Percentiles rank a stretch among this genome's conserved stretches.
phyloP scores from a whole-genome alignment of 2,888 invertebrate genomes.

The Atherix ibis region DNA sequence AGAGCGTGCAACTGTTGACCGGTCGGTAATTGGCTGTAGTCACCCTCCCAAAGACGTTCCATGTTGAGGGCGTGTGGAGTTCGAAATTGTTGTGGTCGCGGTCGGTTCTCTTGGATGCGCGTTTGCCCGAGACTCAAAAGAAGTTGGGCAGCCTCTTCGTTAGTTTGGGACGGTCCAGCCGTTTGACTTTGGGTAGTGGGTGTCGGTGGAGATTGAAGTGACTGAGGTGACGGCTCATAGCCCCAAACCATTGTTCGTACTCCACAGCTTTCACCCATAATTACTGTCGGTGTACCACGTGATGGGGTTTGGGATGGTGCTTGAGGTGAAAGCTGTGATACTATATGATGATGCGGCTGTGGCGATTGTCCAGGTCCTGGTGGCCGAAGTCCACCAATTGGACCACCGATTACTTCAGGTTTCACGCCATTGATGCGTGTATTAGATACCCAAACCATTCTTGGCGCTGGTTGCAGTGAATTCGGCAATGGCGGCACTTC shows the following conservation, averaged over 20 bases:
- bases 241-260: constrained; percentile 59
- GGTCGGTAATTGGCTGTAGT: constrained; percentile 66
- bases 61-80: constrained; percentile 62
- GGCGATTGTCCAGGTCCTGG: constrained; percentile 23
- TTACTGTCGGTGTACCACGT: constrained; percentile 66
- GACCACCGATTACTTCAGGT: constrained; percentile 63
- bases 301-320: constrained; percentile 32
- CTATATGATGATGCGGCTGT: constrained; percentile 28
- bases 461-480: constrained; percentile 21
- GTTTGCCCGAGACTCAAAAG: constrained; percentile 60
- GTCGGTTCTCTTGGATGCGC: constrained; percentile 35
- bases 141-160: constrained; percentile 51
- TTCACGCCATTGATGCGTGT: constrained; percentile 63
- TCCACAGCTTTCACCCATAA: constrained; percentile 86
- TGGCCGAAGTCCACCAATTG: constrained; percentile 23
- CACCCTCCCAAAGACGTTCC: constrained; percentile 84
- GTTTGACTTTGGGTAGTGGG: constrained; percentile 29
- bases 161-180: constrained; percentile 35
- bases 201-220: constrained; percentile 36
- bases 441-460: constrained; percentile 40
- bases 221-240: constrained; percentile 38
- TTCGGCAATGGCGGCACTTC: constrained; percentile 17
- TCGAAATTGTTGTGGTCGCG: constrained; percentile 33
- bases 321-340: constrained; percentile 28
- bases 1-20: constrained; percentile 66